Conservation (phyloP, 2,888 invertebrate genomes). For the Platerodrilus igneus region DNA sequence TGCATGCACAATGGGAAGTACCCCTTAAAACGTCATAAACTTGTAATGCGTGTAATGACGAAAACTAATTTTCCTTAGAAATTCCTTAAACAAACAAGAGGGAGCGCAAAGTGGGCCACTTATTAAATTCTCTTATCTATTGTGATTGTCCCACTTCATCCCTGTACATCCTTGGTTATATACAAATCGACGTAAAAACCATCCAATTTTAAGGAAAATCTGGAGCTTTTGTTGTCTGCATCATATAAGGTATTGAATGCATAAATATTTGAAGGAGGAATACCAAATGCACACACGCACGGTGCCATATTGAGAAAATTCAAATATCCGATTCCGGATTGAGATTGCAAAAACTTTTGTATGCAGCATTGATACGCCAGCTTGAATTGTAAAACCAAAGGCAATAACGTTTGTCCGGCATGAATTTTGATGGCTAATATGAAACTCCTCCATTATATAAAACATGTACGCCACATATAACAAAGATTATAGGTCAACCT, state of each 20-base stretch:
- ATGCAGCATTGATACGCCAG: conserved; percentile 25
- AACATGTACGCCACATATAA: conserved; percentile 19
- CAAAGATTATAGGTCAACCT: conserved; percentile 11
- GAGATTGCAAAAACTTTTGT: conserved; percentile 30
- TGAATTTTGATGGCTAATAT: conserved; percentile 30
- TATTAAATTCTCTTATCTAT: conserved; percentile 5
- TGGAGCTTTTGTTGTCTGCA: conserved; percentile 9
- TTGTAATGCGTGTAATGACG: conserved; percentile 5
- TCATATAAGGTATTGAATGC: conserved; percentile 11
- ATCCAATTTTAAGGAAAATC: conserved; percentile 11
- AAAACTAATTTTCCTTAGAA: conserved; percentile 7
- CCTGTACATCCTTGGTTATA: conserved; percentile 2
- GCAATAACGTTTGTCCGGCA: conserved; percentile 30
- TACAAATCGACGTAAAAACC: conserved; percentile 4
- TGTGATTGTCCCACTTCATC: conserved; percentile 3
- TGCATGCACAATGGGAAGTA: too few relatives aligned
- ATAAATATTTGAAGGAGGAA: conserved; percentile 12
- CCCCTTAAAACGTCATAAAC: too few relatives aligned
- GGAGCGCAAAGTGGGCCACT: conserved; percentile 4
- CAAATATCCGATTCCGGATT: conserved; percentile 33
- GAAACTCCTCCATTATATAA: conserved; percentile 22
- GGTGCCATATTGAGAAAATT: conserved; percentile 33
- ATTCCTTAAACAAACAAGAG: neutral
- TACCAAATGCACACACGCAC: conserved; percentile 9
- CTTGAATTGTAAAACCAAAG: conserved; percentile 26